Conservation (phyloP, 2,888 invertebrate genomes). For the Rotaria macrura region DNA sequence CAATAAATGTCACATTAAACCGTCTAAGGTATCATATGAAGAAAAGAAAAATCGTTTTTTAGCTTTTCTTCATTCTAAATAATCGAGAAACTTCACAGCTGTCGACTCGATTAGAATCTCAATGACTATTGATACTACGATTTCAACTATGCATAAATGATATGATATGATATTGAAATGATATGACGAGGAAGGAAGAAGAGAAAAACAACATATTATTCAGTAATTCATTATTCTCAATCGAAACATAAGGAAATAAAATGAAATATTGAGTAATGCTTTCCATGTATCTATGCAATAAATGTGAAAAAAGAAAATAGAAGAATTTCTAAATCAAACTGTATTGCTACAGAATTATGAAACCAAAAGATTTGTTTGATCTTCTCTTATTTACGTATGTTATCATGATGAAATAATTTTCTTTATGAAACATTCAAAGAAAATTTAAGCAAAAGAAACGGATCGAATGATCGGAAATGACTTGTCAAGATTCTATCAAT, state of each 20-base stretch:
- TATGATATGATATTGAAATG: neutral
- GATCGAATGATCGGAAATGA: too few relatives aligned
- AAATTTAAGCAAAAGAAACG: too few relatives aligned
- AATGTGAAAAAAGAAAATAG: neutral
- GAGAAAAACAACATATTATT: too few relatives aligned
- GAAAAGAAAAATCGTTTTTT: neutral
- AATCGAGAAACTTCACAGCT: neutral
- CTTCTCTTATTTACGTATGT: too few relatives aligned
- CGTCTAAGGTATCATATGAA: neutral
- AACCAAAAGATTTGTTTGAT: too few relatives aligned
- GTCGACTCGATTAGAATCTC: neutral
- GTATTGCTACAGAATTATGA: too few relatives aligned
- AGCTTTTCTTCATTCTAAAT: neutral
- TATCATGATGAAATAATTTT: too few relatives aligned
- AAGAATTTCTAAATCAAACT: neutral
- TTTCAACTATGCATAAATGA: neutral
- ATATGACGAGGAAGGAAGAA: too few relatives aligned
- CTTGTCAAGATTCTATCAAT: too few relatives aligned
- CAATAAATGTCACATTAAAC: neutral
- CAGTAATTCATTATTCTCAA: too few relatives aligned
- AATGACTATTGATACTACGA: neutral
- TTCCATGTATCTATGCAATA: neutral
- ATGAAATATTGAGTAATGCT: neutral
- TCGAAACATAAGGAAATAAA: neutral
- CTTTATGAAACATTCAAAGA: too few relatives aligned